Evolutionary conservation across 2,888 invertebrate genomes (phyloP).

Genomic region (Acronicta psi): DNA sequence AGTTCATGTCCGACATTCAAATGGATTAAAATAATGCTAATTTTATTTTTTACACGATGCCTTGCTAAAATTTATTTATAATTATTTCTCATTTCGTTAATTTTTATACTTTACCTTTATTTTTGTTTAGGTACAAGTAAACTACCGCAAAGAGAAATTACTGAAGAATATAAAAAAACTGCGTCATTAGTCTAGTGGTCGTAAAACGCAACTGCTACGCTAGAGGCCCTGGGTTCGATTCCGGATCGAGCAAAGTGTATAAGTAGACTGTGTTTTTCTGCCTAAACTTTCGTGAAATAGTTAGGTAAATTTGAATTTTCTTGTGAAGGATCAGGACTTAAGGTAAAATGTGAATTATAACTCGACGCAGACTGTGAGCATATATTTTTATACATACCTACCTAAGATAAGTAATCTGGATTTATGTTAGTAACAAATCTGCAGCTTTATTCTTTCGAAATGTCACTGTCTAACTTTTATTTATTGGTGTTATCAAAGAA

Average conservation of each 20-base stretch:
- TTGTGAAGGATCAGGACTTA: not conserved
- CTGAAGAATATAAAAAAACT: too few relatives aligned
- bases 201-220: too few relatives aligned
- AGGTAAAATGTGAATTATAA: constrained; percentile 2
- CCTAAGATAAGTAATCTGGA: constrained; percentile 10
- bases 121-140: too few relatives aligned
- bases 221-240: too few relatives aligned
- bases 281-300: too few relatives aligned
- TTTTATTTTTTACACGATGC: constrained; percentile 22
- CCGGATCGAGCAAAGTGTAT: too few relatives aligned
- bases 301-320: not conserved
- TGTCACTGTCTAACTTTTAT: not conserved
- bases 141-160: too few relatives aligned
- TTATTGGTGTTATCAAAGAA: not conserved
- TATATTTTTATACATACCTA: constrained; percentile 4
- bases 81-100: too few relatives aligned
- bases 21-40: constrained; percentile 43
- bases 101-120: too few relatives aligned
- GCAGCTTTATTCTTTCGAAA: not conserved
- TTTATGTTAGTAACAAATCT: not conserved
- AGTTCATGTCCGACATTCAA: constrained; percentile 59
- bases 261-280: too few relatives aligned
- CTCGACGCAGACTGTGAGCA: not conserved
- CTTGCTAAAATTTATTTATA: not conserved
- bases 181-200: too few relatives aligned